Conservation (phyloP, 2,113 vertebrate species). For the Loxodonta africana region DNA sequence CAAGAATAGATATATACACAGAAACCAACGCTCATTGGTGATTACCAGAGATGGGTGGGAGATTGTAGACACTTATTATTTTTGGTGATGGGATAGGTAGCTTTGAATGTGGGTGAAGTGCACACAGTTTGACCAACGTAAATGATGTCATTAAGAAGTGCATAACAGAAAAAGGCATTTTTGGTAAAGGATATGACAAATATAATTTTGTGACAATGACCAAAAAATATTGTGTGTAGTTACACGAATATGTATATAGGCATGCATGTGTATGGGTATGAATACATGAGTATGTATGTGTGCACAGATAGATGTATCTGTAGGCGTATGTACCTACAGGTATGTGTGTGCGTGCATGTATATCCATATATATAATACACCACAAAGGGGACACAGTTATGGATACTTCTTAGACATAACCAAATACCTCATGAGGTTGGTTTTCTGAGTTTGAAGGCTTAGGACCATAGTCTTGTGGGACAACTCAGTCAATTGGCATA, state of each 20-base stretch:
- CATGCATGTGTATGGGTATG: background rate
- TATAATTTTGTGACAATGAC: background rate
- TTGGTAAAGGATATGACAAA: background rate
- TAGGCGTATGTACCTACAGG: background rate
- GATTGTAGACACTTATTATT: background rate
- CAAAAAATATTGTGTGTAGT: background rate
- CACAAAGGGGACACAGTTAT: background rate
- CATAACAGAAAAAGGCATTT: background rate
- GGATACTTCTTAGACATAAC: background rate
- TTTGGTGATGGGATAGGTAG: background rate
- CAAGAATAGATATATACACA: background rate
- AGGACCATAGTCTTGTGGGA: background rate
- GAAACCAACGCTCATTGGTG: background rate
- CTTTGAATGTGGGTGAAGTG: background rate
- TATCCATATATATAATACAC: background rate
- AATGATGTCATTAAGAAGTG: background rate
- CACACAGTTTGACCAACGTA: background rate
- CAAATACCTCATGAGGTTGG: background rate
- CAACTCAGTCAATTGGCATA: background rate
- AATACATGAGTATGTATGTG: background rate
- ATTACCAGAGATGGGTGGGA: background rate
- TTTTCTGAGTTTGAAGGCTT: background rate
- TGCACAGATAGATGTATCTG: background rate
- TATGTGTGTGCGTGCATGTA: background rate
- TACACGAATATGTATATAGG: background rate